Percentiles rank a stretch among this genome's conserved stretches.
phyloP scores from a whole-genome alignment of 2,888 invertebrate genomes.

The Arge pagana region DNA sequence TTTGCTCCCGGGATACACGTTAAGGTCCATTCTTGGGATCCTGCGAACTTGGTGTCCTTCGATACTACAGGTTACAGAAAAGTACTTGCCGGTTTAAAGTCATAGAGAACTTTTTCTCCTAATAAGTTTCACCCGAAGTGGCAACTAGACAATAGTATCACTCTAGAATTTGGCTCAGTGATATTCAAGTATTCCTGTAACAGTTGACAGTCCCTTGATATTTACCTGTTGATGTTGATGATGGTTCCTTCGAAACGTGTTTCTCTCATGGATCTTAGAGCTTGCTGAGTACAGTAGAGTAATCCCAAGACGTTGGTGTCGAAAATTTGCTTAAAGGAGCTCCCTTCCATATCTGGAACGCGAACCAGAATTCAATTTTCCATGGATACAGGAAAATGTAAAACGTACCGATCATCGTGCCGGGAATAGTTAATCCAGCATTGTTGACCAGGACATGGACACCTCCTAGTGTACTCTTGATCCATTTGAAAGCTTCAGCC shows the following conservation, averaged over 20 bases:
- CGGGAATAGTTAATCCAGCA: slow-evolving; percentile 42
- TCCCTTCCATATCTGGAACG: slow-evolving; percentile 22
- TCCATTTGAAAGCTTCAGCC: slow-evolving; percentile 45
- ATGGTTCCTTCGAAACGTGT: slow-evolving; percentile 37
- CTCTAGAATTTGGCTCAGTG: no score
- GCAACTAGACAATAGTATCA: no score
- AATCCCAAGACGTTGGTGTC: slow-evolving; percentile 45
- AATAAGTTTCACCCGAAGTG: no score
- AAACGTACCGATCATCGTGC: slow-evolving; percentile 36
- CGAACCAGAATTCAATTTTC: no score
- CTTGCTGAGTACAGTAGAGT: slow-evolving; percentile 41
- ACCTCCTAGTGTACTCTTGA: slow-evolving; percentile 47
- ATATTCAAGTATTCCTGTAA: no score
- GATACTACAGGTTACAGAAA: slow-evolving; percentile 47
- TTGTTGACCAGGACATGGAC: slow-evolving; percentile 55
- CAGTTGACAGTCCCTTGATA: no score
- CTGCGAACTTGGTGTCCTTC: slow-evolving; percentile 58
- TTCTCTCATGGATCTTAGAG: slow-evolving; percentile 40
- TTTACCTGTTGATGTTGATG: slow-evolving; percentile 41
- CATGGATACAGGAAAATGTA: no score
- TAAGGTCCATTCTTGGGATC: slow-evolving; percentile 49
- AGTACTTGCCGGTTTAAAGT: no score
- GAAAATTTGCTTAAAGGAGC: slow-evolving; percentile 23
- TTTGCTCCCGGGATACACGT: slow-evolving; percentile 65
- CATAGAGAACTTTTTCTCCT: no score